Percentiles rank a stretch among this genome's conserved stretches.
Conservation (phyloP, 53 echinoderm and acorn worm species). For the Astropecten irregularis region DNA sequence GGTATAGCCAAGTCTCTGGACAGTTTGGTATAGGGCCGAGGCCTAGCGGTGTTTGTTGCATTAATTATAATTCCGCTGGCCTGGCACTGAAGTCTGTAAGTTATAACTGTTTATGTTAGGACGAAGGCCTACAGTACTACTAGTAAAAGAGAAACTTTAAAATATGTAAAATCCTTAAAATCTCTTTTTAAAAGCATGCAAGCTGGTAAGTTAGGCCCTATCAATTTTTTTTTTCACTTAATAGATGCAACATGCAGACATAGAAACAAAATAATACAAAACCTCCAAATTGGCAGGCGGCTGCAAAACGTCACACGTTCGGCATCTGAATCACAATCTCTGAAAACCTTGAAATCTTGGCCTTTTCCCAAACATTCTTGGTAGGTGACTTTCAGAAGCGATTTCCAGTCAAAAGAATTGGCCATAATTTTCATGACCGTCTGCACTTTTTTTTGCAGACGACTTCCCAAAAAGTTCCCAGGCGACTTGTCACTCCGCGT, state of each 20-base stretch:
- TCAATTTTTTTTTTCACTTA: neutral
- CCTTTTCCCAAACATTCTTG: neutral
- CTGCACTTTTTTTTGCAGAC: neutral
- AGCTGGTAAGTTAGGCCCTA: too few relatives aligned
- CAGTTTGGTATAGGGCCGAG: too few relatives aligned
- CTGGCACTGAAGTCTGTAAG: too few relatives aligned
- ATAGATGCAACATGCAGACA: neutral
- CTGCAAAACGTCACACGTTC: constrained; percentile 3
- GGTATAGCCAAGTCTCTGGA: too few relatives aligned
- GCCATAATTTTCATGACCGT: neutral
- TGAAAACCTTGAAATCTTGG: neutral
- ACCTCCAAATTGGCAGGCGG: constrained; percentile 10
- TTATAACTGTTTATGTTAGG: too few relatives aligned
- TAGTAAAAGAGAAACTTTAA: too few relatives aligned
- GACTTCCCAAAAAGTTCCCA: neutral
- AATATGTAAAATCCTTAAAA: too few relatives aligned
- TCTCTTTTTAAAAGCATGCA: too few relatives aligned
- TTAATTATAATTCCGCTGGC: too few relatives aligned
- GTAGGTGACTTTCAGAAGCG: neutral
- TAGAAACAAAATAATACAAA: neutral
- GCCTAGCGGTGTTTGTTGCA: too few relatives aligned
- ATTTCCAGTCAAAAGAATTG: constrained; percentile 12
- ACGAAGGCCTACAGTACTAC: too few relatives aligned
- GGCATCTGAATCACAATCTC: constrained; percentile 5
- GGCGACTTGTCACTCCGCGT: too few relatives aligned